Percentiles rank a stretch among this genome's conserved stretches.
Evolutionary conservation across 2,797 vertebrate genomes (phyloP).

Genomic region (Schizopygopsis malacanthus): DNA sequence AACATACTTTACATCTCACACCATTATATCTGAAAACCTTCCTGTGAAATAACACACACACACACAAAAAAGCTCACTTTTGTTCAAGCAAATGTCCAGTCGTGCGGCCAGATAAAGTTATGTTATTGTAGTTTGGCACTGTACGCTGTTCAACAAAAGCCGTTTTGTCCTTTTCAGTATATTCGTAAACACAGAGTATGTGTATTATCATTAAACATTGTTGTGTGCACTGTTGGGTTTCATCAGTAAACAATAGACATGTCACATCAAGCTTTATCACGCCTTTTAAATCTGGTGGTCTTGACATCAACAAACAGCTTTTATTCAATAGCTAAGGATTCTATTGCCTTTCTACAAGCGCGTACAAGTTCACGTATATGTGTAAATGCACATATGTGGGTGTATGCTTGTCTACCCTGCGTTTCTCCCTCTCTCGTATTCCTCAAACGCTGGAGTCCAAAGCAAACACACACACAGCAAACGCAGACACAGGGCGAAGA

Average conservation of each 20-base stretch:
- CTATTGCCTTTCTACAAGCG: slow-evolving; percentile 45
- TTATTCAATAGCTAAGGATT: neutral
- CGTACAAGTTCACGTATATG: slow-evolving; percentile 53
- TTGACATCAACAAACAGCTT: neutral
- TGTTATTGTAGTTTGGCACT: neutral
- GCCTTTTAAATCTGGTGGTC: slow-evolving; percentile 3
- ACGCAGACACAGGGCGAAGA: slow-evolving; percentile 47
- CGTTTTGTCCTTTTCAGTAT: neutral
- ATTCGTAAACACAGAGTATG: slow-evolving; percentile 11
- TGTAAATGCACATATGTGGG: slow-evolving; percentile 51
- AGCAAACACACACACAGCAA: slow-evolving; percentile 51
- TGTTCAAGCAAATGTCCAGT: neutral
- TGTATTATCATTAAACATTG: slow-evolving; percentile 24
- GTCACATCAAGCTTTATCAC: neutral
- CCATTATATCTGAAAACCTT: slow-evolving; percentile 10
- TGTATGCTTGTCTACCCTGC: slow-evolving; percentile 51
- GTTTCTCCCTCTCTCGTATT: slow-evolving; percentile 35
- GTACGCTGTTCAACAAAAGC: neutral
- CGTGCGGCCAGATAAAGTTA: neutral
- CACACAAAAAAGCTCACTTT: neutral
- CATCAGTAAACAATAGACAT: neutral
- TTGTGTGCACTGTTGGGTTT: slow-evolving; percentile 5
- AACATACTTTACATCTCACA: slow-evolving; percentile 25
- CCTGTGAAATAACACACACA: neutral
- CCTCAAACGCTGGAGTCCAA: slow-evolving; percentile 52